A percentile compares a stretch with the other conserved stretches of the same genome.
These are phyloP conservation scores for Machaerirhynchus nigripectus DNA, from an alignment of 2,113 vertebrate genomes.

Conservation along the genomic window DNA sequence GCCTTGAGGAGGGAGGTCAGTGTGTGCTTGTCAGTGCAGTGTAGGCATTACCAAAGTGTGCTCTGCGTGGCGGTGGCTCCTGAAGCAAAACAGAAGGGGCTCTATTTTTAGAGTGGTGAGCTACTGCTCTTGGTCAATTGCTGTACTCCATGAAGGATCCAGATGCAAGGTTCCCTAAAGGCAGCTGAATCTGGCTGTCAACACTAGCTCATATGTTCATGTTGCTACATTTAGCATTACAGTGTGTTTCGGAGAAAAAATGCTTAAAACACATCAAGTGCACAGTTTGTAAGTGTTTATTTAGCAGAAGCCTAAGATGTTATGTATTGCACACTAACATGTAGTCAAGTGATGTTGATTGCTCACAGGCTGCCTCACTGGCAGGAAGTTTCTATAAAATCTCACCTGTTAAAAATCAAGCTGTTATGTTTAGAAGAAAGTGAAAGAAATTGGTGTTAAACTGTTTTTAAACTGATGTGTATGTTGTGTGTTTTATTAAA, in stretches of 20 bases:
- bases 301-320: neutral
- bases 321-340: neutral
- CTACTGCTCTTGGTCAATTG: slow-evolving; percentile 21
- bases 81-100: slow-evolving; percentile 64
- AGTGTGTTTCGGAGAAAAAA: neutral
- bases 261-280: neutral
- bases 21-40: neutral
- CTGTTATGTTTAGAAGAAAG: neutral
- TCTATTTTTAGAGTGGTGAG: slow-evolving; percentile 69
- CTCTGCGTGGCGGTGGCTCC: slow-evolving; percentile 28
- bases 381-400: neutral
- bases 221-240: neutral
- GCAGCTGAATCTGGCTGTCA: slow-evolving; percentile 30
- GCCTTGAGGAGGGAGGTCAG: neutral
- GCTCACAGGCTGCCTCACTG: neutral
- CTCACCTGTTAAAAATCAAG: neutral
- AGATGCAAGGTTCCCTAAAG: slow-evolving; percentile 51
- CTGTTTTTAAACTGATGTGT: neutral
- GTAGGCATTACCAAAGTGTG: neutral
- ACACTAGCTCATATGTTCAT: neutral
- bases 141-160: slow-evolving; percentile 20
- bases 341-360: neutral
- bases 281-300: slow-evolving; percentile 1
- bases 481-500: neutral
- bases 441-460: neutral